A percentile compares a stretch with the other conserved stretches of the same genome.
Evolutionary conservation across 2,113 vertebrate genomes (phyloP).

Genomic region (Plectropomus leopardus): DNA sequence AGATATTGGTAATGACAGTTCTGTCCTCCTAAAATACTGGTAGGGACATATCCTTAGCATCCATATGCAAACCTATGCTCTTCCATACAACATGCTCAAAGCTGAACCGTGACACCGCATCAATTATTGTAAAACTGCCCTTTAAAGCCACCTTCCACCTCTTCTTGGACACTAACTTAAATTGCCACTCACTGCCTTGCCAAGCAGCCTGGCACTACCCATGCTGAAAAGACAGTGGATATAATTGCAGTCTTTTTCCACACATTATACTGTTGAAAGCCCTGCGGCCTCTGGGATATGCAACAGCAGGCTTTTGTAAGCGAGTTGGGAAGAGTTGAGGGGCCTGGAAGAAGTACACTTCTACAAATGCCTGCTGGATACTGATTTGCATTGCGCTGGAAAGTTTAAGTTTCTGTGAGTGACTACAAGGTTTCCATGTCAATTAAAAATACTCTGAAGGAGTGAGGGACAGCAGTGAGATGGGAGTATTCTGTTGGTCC

Average conservation of each 20-base stretch:
- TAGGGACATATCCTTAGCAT: too few species aligned
- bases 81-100: background rate
- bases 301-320: conserved; percentile 48
- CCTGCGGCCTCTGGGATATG: conserved; percentile 38
- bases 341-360: conserved; percentile 41
- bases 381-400: conserved; percentile 68
- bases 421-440: conserved; percentile 51
- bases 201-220: background rate
- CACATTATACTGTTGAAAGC: conserved; percentile 59
- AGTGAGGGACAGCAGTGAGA: conserved; percentile 26
- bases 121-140: background rate
- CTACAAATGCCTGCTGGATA: conserved; percentile 50
- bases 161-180: background rate
- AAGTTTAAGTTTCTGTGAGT: conserved; percentile 45
- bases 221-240: conserved; percentile 48
- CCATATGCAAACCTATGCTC: too few species aligned
- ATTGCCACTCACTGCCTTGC: conserved; percentile 28
- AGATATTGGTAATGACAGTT: too few species aligned
- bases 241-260: conserved; percentile 51
- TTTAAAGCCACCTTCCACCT: conserved; percentile 10
- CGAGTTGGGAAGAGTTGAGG: conserved; percentile 18
- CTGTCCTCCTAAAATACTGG: too few species aligned
- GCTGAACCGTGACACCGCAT: background rate
- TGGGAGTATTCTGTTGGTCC: background rate
- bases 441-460: conserved; percentile 39